Conservation (phyloP, 2,888 invertebrate genomes). For the Ennomos erosarius region DNA sequence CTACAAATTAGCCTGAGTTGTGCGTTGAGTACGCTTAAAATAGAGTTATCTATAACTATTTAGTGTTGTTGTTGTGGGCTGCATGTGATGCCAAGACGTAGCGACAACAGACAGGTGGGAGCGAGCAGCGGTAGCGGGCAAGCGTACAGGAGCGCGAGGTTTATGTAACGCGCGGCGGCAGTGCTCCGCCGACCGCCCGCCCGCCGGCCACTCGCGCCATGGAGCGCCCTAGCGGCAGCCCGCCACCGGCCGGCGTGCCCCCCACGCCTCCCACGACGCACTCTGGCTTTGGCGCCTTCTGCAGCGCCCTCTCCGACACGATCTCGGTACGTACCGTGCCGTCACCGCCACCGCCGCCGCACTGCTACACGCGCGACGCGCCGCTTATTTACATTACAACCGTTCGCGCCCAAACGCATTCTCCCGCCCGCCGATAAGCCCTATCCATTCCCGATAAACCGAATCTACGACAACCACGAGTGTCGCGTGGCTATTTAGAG, state of each 20-base stretch:
- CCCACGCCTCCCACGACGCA: conserved; percentile 50
- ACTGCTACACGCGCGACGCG: conserved; percentile 40
- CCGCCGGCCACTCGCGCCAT: conserved; percentile 66
- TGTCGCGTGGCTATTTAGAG: conserved; percentile 72
- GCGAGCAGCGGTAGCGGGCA: conserved; percentile 61
- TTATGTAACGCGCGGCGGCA: conserved; percentile 78
- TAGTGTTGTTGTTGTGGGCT: conserved; percentile 79
- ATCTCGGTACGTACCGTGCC: conserved; percentile 74
- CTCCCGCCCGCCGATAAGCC: conserved; percentile 58
- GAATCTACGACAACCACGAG: conserved; percentile 49
- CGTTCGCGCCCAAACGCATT: conserved; percentile 56
- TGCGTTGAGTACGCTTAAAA: conserved; percentile 67
- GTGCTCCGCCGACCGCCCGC: conserved; percentile 72
- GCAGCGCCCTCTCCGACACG: conserved; percentile 81
- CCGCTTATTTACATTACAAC: conserved; percentile 51
- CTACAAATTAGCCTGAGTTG: conserved; percentile 63
- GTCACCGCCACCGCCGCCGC: conserved; percentile 39
- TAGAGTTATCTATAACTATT: conserved; percentile 79
- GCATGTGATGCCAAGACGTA: conserved; percentile 78
- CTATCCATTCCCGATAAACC: conserved; percentile 53
- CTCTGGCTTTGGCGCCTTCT: conserved; percentile 81
- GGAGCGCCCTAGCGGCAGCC: conserved; percentile 70
- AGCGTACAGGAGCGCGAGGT: conserved; percentile 51
- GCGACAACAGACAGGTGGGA: conserved; percentile 81
- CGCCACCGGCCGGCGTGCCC: conserved; percentile 60